Base-by-base conservation (phyloP, 2,888 invertebrate genomes). In the Toxonevra muliebris region DNA sequence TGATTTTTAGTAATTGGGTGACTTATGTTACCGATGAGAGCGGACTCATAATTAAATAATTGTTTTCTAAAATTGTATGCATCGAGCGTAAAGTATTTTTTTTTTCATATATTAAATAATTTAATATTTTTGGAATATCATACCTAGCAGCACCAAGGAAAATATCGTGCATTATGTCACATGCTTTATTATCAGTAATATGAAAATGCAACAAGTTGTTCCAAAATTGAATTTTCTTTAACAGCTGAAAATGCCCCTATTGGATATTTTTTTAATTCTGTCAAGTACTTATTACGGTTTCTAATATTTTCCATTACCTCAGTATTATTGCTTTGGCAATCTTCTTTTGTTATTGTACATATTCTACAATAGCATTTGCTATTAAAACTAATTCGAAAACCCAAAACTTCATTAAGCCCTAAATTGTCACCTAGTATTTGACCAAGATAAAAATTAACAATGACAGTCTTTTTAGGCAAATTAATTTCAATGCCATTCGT, bases 401-500 rank as follows among this genome's bases (percentile, higher is more conserved):
- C 68, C 65, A 71, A 71, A 66, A 69, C 63, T 61, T 69, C 71
- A 71, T 73, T 73, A 30, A 73, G 64, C 13, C 68, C 70, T 52
- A 68, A 69, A 61, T 71, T 73, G 43, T 71, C 71, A 20, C 71
- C 69, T 54, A 71, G 63, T 66, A 72, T 66, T 67, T 71, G 69
- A 11, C 71, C 73, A 66, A 69, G 65, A 54, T 55, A 19, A 62
- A 71, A 71, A 59, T 66, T 69, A 59, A 69, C 58, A 62, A 42
- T 68, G 52, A 57, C 17, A 19, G 50, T 52, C 42, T 59, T 43
- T 43, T 53, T 40, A 17, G 41, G 11, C 13, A 30, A 65, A 57
- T 30, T n/a, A 42, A 65, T 65, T 57, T 65, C 53, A 17, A 53
- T 45, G 11, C 67, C 67, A 42, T 70, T 69, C 15, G 19, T 15